phyloP scores from a whole-genome alignment of 2,113 vertebrate species.

The Microtus montanus region DNA sequence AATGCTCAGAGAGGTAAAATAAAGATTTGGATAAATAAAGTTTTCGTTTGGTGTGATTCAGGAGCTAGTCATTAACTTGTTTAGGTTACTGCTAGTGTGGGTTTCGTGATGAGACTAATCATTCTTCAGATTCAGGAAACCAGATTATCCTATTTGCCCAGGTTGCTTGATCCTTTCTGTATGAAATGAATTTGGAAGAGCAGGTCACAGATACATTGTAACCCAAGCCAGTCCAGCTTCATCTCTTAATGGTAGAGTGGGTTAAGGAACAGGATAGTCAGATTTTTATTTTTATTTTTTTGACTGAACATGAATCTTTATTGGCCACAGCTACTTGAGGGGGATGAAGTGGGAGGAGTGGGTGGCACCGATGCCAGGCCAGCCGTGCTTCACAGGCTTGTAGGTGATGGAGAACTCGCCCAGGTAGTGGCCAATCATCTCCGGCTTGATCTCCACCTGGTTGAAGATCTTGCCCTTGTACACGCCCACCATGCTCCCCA shows the following conservation, averaged over 20 bases:
- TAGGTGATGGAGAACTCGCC: too few relatives aligned
- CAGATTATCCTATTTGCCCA: not conserved
- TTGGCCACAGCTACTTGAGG: too few relatives aligned
- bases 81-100: conserved; percentile 7
- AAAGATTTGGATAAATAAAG: not conserved
- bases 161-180: not conserved
- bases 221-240: not conserved
- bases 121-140: not conserved
- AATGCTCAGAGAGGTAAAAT: conserved; percentile 23
- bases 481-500: too few relatives aligned
- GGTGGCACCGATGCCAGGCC: too few relatives aligned
- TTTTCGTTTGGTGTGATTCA: conserved; percentile 15
- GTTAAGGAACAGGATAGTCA: conserved; percentile 27
- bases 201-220: not conserved
- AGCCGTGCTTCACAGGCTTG: too few relatives aligned
- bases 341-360: too few relatives aligned
- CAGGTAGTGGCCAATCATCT: too few relatives aligned
- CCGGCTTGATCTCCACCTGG: too few relatives aligned
- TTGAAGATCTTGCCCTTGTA: too few relatives aligned
- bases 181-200: not conserved
- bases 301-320: too few relatives aligned
- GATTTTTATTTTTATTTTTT: not conserved
- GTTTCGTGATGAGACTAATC: conserved; percentile 23
- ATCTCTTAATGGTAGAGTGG: conserved; percentile 5
- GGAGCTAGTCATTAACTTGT: conserved; percentile 11